A percentile compares a stretch with the other conserved stretches of the same genome.
These are phyloP conservation scores for Oxystoma pomonae DNA, from an alignment of 2,888 invertebrate genomes.

Conservation along the genomic window DNA sequence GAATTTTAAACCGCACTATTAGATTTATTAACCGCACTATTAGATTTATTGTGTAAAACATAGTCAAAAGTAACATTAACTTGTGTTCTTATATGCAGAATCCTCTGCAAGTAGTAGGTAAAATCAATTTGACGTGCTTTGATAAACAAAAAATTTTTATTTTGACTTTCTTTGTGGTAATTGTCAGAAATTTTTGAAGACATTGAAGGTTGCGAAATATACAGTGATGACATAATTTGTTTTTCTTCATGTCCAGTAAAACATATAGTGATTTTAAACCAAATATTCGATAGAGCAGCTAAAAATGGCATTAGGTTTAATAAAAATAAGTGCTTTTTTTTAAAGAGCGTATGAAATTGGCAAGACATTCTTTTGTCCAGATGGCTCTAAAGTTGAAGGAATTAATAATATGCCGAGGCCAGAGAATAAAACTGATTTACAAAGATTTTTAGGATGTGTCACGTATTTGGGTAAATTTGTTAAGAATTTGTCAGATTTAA, in stretches of 20 bases:
- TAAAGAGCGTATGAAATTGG: neutral
- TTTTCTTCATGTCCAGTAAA: slow-evolving; percentile 9
- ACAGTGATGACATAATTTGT: slow-evolving; percentile 21
- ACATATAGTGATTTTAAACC: slow-evolving; percentile 8
- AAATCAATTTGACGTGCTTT: too few species aligned
- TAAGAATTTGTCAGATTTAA: slow-evolving; percentile 26
- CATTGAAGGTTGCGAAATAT: slow-evolving; percentile 18
- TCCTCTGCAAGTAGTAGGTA: too few species aligned
- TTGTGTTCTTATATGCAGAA: too few species aligned
- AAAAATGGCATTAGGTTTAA: neutral
- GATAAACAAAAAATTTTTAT: too few species aligned
- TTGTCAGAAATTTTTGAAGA: slow-evolving; percentile 25
- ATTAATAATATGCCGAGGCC: slow-evolving; percentile 10
- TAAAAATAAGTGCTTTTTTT: neutral
- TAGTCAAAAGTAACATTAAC: too few species aligned
- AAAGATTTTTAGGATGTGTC: slow-evolving; percentile 27
- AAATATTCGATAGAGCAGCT: neutral
- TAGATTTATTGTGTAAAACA: too few species aligned
- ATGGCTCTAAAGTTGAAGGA: neutral
- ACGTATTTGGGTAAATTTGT: slow-evolving; percentile 31
- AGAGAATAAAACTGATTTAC: slow-evolving; percentile 15
- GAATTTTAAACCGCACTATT: too few species aligned
- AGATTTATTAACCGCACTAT: too few species aligned
- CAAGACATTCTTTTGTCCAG: neutral
- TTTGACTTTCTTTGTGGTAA: too few species aligned